A percentile compares a stretch with the other conserved stretches of the same genome.
Conservation (phyloP, 2,888 invertebrate genomes). For the Apamea anceps region DNA sequence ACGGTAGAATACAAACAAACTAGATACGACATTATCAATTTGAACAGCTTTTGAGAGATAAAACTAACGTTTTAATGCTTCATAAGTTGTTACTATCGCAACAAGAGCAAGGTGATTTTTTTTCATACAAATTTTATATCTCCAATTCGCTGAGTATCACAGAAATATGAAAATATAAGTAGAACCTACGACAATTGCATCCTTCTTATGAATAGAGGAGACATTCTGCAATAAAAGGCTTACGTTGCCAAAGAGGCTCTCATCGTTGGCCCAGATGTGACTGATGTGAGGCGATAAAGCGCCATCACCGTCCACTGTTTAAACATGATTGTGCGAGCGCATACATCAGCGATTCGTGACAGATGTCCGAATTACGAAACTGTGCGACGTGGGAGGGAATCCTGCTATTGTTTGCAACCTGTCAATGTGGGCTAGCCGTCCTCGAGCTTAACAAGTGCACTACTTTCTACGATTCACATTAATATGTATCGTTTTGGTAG, state of each 20-base stretch:
- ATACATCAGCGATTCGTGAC: conserved; percentile 81
- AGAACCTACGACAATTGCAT: conserved; percentile 5
- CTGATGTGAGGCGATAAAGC: conserved; percentile 67
- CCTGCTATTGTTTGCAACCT: conserved; percentile 65
- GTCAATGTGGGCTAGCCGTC: conserved; percentile 54
- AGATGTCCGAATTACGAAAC: conserved; percentile 82
- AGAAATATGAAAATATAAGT: conserved; percentile 4
- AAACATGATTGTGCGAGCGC: conserved; percentile 74
- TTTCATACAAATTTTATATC: background rate
- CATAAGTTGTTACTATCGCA: background rate
- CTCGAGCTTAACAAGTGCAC: conserved; percentile 71
- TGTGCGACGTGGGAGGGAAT: conserved; percentile 66
- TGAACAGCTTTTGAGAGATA: background rate
- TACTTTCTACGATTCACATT: conserved; percentile 68
- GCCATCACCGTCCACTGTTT: conserved; percentile 60
- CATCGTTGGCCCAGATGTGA: conserved; percentile 57
- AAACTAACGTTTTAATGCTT: background rate
- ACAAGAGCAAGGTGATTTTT: background rate
- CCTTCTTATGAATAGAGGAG: conserved; percentile 37
- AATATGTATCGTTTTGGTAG: background rate
- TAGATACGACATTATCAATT: background rate
- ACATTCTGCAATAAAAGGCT: conserved; percentile 53
- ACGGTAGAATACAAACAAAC: background rate
- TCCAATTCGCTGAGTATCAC: background rate
- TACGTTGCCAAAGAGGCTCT: conserved; percentile 48